Percentiles rank a stretch among this genome's conserved stretches.
phyloP scores from a whole-genome alignment of 2,888 invertebrate genomes.

The Diaphora mendica region DNA sequence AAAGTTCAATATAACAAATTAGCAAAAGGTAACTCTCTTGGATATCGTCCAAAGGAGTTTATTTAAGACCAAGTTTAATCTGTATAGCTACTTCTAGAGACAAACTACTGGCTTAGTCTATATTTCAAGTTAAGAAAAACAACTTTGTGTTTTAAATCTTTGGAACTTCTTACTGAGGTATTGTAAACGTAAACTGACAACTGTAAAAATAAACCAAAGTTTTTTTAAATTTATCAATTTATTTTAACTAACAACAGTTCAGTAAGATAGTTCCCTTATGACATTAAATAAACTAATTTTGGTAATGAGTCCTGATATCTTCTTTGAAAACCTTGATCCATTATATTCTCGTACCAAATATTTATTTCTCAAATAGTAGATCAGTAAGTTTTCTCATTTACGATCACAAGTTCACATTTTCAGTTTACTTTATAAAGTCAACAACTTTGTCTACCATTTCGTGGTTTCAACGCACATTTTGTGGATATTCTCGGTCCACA shows the following conservation, averaged over 20 bases:
- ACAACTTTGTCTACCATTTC: conserved; percentile 11
- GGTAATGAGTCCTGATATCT: background rate
- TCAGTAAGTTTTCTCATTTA: conserved; percentile 7
- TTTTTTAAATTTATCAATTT: no score
- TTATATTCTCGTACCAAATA: background rate
- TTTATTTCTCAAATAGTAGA: background rate
- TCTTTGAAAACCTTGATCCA: background rate
- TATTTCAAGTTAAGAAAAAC: conserved; percentile 5
- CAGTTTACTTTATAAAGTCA: conserved; percentile 11
- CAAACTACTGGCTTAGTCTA: background rate
- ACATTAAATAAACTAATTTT: background rate
- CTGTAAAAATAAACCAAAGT: no score
- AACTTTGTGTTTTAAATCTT: background rate
- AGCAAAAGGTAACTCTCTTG: conserved; percentile 39
- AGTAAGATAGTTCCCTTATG: background rate
- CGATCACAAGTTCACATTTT: conserved; percentile 25
- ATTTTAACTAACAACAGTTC: no score
- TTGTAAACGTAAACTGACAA: no score
- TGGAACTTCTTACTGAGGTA: background rate
- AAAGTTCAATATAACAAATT: conserved; percentile 35
- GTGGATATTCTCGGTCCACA: conserved; percentile 29
- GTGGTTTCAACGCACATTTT: conserved; percentile 7
- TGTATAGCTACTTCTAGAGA: conserved; percentile 28
- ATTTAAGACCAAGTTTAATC: conserved; percentile 27
- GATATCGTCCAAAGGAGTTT: conserved; percentile 39